Percentiles rank a stretch among this genome's conserved stretches.
phyloP scores from a whole-genome alignment of 1,140 invertebrate genomes.

The Hylaeus anthracinus region DNA sequence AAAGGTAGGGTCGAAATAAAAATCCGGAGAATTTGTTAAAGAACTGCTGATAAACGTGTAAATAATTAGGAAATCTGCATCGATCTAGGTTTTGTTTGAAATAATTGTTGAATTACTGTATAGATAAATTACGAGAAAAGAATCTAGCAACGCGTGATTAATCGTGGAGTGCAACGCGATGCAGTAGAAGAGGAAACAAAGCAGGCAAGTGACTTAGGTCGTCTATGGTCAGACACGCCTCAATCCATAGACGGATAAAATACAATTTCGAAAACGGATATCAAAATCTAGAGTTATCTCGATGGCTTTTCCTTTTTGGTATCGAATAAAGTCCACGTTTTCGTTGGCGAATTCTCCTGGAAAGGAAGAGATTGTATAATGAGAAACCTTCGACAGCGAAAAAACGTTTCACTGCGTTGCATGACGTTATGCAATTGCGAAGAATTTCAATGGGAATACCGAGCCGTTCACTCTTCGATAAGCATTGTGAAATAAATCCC shows the following conservation, averaged over 20 bases:
- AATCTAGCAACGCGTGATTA: no score
- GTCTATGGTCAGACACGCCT: background rate
- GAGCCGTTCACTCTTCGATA: conserved; percentile 1
- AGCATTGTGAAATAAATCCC: background rate
- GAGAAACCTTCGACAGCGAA: background rate
- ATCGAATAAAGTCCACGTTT: background rate
- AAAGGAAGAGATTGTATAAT: background rate
- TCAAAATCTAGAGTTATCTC: background rate
- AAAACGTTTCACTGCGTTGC: background rate
- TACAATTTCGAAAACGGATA: no score
- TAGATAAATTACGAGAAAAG: no score
- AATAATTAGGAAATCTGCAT: no score
- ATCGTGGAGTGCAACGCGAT: no score
- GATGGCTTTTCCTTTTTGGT: background rate
- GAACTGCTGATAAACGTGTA: no score
- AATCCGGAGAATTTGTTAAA: no score
- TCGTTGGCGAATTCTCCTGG: background rate
- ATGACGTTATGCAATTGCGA: background rate
- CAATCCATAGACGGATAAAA: background rate
- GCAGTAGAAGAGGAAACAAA: background rate
- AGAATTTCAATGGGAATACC: conserved; percentile 21
- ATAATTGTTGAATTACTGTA: no score
- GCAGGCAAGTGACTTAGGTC: background rate
- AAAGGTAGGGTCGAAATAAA: no score
- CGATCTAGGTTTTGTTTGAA: no score